These are phyloP conservation scores for Triplophysa yarkandensis DNA, from an alignment of 2,797 vertebrate genomes.

Conservation along the genomic window DNA sequence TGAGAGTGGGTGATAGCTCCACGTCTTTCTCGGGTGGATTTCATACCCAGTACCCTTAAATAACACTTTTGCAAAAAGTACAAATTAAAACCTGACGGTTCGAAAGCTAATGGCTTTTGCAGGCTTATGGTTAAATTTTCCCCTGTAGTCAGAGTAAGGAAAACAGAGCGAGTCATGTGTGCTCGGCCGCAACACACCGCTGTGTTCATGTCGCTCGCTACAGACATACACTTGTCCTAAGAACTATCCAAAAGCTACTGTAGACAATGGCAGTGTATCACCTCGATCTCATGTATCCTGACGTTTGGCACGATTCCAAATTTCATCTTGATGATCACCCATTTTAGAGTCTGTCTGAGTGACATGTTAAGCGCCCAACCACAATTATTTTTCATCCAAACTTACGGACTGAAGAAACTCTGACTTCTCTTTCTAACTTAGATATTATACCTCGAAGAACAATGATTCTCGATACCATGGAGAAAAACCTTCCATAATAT, in stretches of 20 bases:
- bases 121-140: constrained; percentile 69
- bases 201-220: constrained; percentile 45
- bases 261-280: constrained; percentile 41
- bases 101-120: constrained; percentile 71
- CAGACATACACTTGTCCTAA: constrained; percentile 53
- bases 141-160: constrained; percentile 54
- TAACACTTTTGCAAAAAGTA: constrained; percentile 59
- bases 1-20: constrained; percentile 47
- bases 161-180: constrained; percentile 48
- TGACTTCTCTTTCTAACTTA: no score
- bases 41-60: constrained; percentile 60
- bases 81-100: constrained; percentile 70
- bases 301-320: constrained; percentile 26
- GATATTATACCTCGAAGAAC: no score
- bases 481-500: no score
- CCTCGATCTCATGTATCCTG: not conserved
- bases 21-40: constrained; percentile 46
- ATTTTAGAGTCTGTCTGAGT: not conserved
- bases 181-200: constrained; percentile 47
- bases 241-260: constrained; percentile 47
- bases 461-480: no score
- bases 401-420: not conserved
- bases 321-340: not conserved
- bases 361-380: not conserved
- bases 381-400: not conserved